Evolutionary conservation across 2,888 invertebrate genomes (phyloP), one percentile per base, ranked within the genome.

Genomic region (Euclidia mi): DNA sequence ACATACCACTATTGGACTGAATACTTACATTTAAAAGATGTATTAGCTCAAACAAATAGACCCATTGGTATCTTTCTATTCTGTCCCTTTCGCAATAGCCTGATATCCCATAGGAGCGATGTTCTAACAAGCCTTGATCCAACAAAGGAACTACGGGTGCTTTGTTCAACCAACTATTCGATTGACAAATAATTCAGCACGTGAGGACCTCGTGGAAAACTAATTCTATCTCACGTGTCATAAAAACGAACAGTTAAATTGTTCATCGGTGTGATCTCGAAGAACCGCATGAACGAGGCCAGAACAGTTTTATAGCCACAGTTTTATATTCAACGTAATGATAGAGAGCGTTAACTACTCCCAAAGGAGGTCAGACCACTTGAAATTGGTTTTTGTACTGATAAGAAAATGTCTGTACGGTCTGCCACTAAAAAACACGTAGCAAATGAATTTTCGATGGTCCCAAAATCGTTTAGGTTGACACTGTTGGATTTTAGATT

Each of bases 271-370:
- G 37, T 40, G 43, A 43, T 44, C 32, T 7, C 10, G 12, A 34
- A 20, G 12, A 15, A 11, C 41, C 25, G 28, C 18, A 53, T 9
- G 15, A 15, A 41, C 42, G 7, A 35, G 25, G 37, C 45, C 29
- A 43, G 15, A 40, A 25, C 42, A 14, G 29, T 47, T 67, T 65
- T 59, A 72, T 49, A 51, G 38, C 14, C 15, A 32, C 44, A 42
- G 40, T 57, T 71, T 72, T 71, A 71, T 56, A 59, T 57, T 60
- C 65, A 44, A 51, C 55, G 48, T 47, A 55, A 61, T 57, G 61
- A 57, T 67, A 50, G 52, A 20, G 18, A 37, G 17, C 37, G 46
- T 45, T 52, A 37, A 58, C 60, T 42, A 29, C 38, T 20, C 48
- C 28, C 11, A 2, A 12, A 31, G 50, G 47, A 42, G 3, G 14